Conservation (phyloP, 2,113 vertebrate genomes). For the Murina feae region DNA sequence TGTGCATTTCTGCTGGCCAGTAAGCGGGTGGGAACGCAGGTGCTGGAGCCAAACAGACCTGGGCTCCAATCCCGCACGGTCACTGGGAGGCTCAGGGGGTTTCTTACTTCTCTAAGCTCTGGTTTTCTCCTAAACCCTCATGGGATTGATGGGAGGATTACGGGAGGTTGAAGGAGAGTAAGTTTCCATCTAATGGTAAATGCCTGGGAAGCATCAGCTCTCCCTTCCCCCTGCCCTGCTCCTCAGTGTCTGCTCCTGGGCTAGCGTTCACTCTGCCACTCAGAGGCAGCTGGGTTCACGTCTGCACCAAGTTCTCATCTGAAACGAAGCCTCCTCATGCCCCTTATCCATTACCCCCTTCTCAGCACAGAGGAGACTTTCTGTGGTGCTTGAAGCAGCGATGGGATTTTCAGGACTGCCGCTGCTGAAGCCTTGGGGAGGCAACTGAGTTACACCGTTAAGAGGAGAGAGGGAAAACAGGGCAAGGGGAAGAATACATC, state of each 20-base stretch:
- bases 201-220: background rate
- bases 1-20: background rate
- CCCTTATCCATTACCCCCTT: background rate
- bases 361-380: background rate
- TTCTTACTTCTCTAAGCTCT: background rate
- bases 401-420: conserved; percentile 14
- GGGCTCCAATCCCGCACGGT: background rate
- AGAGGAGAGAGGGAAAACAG: background rate
- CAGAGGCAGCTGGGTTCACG: background rate
- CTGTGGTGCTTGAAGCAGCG: background rate
- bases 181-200: background rate
- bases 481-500: background rate
- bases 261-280: background rate
- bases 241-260: background rate
- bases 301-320: background rate
- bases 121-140: background rate
- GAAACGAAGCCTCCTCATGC: background rate
- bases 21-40: background rate
- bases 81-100: background rate
- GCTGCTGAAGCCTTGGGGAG: background rate
- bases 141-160: background rate
- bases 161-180: background rate
- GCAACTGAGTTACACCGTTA: background rate
- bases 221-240: background rate
- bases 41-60: background rate